phyloP scores from a whole-genome alignment of 2,888 invertebrate species.

The Hirtodrosophila cameraria region DNA sequence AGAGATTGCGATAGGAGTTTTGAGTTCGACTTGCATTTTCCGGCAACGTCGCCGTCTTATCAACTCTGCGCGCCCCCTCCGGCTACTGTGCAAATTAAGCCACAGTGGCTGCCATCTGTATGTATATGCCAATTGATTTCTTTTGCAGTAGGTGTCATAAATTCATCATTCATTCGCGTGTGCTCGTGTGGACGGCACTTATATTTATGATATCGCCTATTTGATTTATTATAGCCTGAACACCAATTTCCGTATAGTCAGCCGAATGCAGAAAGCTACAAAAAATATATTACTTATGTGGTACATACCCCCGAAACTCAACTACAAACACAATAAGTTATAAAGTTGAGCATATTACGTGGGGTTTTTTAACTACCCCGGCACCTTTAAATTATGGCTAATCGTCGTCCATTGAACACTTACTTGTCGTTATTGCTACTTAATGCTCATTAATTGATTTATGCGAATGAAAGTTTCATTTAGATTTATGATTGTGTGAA shows the following conservation, averaged over 20 bases:
- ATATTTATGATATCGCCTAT: conserved; percentile 59
- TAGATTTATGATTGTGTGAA: conserved; percentile 73
- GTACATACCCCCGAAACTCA: conserved; percentile 4
- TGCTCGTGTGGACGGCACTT: conserved; percentile 38
- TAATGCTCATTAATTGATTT: conserved; percentile 66
- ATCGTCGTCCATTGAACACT: conserved; percentile 35
- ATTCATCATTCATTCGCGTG: conserved; percentile 72
- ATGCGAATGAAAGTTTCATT: conserved; percentile 50
- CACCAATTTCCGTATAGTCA: conserved; percentile 52
- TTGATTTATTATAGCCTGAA: conserved; percentile 62
- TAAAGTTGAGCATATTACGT: conserved; percentile 13
- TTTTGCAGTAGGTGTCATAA: conserved; percentile 63
- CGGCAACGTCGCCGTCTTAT: conserved; percentile 35
- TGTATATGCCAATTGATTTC: conserved; percentile 44
- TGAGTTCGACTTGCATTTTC: conserved; percentile 39
- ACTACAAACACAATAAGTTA: conserved; percentile 26
- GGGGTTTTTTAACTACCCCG: conserved; percentile 14
- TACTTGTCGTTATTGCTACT: conserved; percentile 44
- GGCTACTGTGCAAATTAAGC: conserved; percentile 66
- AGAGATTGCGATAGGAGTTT: conserved; percentile 58
- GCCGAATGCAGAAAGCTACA: conserved; percentile 38
- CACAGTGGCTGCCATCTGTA: conserved; percentile 44
- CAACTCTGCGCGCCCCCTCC: background rate
- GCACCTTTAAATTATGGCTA: conserved; percentile 50
- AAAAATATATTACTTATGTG: conserved; percentile 16